phyloP scores from a whole-genome alignment of 2,113 vertebrate species.

The Apodemus speciosus region DNA sequence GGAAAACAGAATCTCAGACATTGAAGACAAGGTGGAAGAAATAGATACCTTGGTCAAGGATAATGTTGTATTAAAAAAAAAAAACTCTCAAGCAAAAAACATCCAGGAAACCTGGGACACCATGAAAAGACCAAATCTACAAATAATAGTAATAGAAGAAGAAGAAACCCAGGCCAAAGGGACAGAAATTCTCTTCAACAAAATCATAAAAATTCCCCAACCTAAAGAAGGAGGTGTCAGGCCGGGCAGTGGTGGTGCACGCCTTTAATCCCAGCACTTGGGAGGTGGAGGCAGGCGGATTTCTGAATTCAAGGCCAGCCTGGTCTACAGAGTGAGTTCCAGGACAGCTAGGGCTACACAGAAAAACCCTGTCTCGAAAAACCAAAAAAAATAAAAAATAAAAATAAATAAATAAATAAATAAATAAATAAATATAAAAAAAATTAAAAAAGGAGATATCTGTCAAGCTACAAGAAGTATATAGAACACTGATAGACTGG shows the following conservation, averaged over 20 bases:
- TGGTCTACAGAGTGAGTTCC: no score
- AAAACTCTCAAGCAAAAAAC: not conserved
- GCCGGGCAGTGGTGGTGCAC: no score
- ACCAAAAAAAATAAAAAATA: no score
- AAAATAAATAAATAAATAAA: no score
- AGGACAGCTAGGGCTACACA: no score
- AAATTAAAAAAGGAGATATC: not conserved
- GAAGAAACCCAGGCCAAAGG: not conserved
- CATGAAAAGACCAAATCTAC: not conserved
- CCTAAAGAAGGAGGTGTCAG: not conserved
- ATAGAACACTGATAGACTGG: not conserved
- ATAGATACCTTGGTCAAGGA: not conserved
- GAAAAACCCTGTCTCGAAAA: no score
- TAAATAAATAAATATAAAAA: no score
- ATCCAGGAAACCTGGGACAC: not conserved
- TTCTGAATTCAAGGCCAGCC: no score
- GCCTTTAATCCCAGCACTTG: no score
- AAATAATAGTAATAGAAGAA: not conserved
- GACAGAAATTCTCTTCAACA: not conserved
- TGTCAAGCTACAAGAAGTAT: not conserved
- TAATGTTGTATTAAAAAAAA: not conserved
- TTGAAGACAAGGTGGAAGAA: not conserved
- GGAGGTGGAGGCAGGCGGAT: no score
- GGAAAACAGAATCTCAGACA: not conserved
- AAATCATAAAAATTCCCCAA: not conserved